Base-by-base conservation (phyloP, 64 coral and sea anemone species). In the Cladopsammia gracilis region DNA sequence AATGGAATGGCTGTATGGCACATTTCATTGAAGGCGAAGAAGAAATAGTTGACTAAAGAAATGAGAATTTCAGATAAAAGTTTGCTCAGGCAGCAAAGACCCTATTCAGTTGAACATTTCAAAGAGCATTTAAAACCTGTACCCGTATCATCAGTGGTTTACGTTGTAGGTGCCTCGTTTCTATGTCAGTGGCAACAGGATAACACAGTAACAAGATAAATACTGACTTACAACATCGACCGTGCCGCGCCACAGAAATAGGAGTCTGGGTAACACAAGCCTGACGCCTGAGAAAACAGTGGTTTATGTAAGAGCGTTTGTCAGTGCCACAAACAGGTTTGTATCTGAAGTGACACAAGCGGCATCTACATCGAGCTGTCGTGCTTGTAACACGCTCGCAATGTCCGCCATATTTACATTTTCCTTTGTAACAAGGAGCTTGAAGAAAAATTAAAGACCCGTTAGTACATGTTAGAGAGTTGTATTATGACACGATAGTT, bases 241-340 rank as follows among this genome's bases (percentile, higher is more conserved):
- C 62, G 18, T 68, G 80, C 20, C 24, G 80, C 62, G 43, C 80
- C 45, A 68, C 45, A 50, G 47, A 69, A 84, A 84, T 67, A 14
- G 60, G 45, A 13, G 45, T 18, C 80, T 67, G 60, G 80, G 62
- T 49, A 11, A 84, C 61, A 84, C 80, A 84, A 5, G 80, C 60
- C 16, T 84, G 80, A 8, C 62, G 80, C 46, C 62, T 84, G n/a
- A 84, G 80, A 22, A 84, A 51, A 25, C 80, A 84, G 45, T 84
- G 62, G 45, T 84, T 84, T 19, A 84, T 14, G 19, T 84, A 84
- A 46, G 80, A 84, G 43, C 42, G 20, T 48, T 23, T 68, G 19
- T 84, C 80, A 52, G 14, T 84, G 10, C 80, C 80, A 44, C 80
- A 84, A 50, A 84, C 80, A n/a, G 80, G 80, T 49, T 84, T 84